Base-by-base conservation (phyloP, 1,140 invertebrate genomes). In the Calliphora vicina region DNA sequence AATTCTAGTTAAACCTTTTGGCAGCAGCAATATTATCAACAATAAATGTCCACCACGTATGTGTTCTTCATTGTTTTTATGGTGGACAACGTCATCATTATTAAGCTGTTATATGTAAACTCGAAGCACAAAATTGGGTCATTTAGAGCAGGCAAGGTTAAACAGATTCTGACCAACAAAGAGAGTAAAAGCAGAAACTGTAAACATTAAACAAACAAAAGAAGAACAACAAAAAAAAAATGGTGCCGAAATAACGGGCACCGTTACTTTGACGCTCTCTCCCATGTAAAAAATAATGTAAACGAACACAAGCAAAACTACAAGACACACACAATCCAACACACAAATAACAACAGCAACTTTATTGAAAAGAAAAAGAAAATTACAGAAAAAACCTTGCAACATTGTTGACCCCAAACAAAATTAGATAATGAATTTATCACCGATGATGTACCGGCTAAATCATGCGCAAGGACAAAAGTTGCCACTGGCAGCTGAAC, bases 401-500 rank as follows among this genome's bases (percentile, higher is more conserved):
- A 43, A 43, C 17, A 12, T 50, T 50, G 42, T 43, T 43, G 5
- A 43, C n/a, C n/a, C n/a, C n/a, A n/a, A 6, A 43, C 12, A 43
- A 50, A 50, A 25, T 67, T 23, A 12, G n/a, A 67, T 17, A 35
- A 78, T 78, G 74, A 78, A 78, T 78, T 45, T 78, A 43, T 78
- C 74, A 72, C 72, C 72, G 85, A 88, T 84, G 83, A 89, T 89
- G 88, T 89, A 89, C 85, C 87, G 87, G 83, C 85, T 89, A 85
- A 89, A 89, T 78, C 74, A 78, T 87, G 86, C 85, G 57, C 85
- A 84, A 85, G 84, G 84, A 84, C 85, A 87, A 78, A 86, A 87
- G 57, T 82, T 82, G 76, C 86, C 86, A 57, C 83, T 61, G 72
- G n/a, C 74, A 43, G 23, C 27, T 29, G 76, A 76, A 84, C 84